Evolutionary conservation across 1,140 invertebrate species (phyloP).

Genomic region (Apis laboriosa): DNA sequence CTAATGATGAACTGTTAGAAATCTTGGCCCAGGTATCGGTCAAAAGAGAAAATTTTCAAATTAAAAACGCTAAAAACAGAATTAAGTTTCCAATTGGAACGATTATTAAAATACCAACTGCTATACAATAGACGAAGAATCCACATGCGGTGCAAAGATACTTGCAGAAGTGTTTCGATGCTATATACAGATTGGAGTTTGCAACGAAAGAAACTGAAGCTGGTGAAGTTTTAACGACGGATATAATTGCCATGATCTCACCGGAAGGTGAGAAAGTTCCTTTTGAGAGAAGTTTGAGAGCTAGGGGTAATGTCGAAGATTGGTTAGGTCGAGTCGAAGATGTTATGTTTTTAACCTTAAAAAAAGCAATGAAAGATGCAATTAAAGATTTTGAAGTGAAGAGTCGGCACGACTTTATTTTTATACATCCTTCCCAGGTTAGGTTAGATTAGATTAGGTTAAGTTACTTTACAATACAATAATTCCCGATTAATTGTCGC

Average conservation of each 20-base stretch:
- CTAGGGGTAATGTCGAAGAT: conserved; percentile 93
- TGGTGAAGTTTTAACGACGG: conserved; percentile 84
- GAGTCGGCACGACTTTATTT: conserved; percentile 84
- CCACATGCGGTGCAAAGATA: conserved; percentile 94
- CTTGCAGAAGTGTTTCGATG: conserved; percentile 94
- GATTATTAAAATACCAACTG: not conserved
- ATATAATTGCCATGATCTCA: conserved; percentile 93
- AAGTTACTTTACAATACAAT: too few relatives aligned
- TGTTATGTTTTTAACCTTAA: conserved; percentile 90
- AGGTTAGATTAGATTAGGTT: not conserved
- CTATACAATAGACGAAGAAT: conserved; percentile 84
- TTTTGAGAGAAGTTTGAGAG: conserved; percentile 91
- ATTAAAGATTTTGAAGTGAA: conserved; percentile 84
- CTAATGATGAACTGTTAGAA: conserved; percentile 96
- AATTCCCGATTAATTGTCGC: too few relatives aligned
- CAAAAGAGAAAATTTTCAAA: not conserved
- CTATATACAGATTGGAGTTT: conserved; percentile 90
- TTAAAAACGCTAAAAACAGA: too few relatives aligned
- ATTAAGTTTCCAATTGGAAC: not conserved
- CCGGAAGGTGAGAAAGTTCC: conserved; percentile 91
- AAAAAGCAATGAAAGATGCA: conserved; percentile 87
- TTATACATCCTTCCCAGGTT: conserved; percentile 83
- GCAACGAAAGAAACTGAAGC: conserved; percentile 67
- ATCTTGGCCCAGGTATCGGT: conserved; percentile 90
- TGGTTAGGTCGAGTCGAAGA: conserved; percentile 94